Conservation (phyloP, 2,888 invertebrate genomes). For the Stomorhina lunata region DNA sequence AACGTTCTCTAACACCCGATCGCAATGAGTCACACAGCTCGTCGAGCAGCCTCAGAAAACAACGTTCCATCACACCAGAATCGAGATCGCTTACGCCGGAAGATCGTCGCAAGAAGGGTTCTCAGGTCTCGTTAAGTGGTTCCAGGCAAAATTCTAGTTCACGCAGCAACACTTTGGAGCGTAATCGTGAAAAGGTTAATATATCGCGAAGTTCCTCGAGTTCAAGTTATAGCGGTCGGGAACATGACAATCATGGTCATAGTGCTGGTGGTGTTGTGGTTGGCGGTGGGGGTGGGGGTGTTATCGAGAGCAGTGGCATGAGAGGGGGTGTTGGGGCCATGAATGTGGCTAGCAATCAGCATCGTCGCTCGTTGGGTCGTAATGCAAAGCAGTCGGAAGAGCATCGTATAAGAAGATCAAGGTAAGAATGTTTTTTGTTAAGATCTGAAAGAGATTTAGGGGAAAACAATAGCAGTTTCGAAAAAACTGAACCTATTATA, state of each 20-base stretch:
- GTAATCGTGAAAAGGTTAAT: constrained; percentile 77
- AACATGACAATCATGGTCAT: constrained; percentile 64
- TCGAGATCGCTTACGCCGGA: constrained; percentile 79
- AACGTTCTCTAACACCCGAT: constrained; percentile 79
- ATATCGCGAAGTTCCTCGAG: constrained; percentile 79
- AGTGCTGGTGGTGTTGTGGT: constrained; percentile 40
- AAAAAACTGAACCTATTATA: too few relatives aligned
- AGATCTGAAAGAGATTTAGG: too few relatives aligned
- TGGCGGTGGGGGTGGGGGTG: constrained; percentile 14
- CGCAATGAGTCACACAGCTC: constrained; percentile 78
- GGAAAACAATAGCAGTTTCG: too few relatives aligned
- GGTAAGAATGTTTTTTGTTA: constrained; percentile 69
- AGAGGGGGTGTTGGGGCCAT: constrained; percentile 28
- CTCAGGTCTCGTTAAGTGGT: constrained; percentile 74
- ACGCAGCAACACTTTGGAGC: constrained; percentile 78
- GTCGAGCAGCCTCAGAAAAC: constrained; percentile 77
- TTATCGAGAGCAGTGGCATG: constrained; percentile 14
- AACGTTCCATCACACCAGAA: constrained; percentile 79
- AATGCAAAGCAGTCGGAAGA: constrained; percentile 76
- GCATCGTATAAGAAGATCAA: constrained; percentile 78
- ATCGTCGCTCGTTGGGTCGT: constrained; percentile 74
- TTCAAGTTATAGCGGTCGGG: constrained; percentile 79
- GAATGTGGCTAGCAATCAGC: constrained; percentile 55
- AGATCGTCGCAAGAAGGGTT: constrained; percentile 77
- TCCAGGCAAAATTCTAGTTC: constrained; percentile 78